Evolutionary conservation across 2,888 invertebrate genomes (phyloP), one percentile per base, ranked within the genome.

Genomic region (Spatulosminthurus flaviceps): DNA sequence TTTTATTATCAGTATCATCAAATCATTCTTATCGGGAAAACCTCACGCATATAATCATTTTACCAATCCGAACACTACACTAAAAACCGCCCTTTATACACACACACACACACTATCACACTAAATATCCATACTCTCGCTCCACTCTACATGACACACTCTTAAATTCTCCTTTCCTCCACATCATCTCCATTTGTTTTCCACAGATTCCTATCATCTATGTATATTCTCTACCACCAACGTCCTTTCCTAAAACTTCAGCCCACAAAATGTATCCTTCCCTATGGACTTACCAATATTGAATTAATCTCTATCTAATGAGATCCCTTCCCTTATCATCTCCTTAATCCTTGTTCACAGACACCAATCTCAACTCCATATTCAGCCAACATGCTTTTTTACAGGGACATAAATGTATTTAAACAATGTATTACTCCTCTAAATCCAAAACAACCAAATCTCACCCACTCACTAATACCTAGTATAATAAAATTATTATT

Each of bases 21-120:
- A 82, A 82, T 82, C 80, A 82, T 81, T 81, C 82, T 83, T 83
- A 83, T 85, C 83, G 81, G n/a, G 81, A 81, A 84, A 82, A 83
- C 83, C 82, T 78, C 83, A 82, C 83, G 82, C 80, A 83, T 41
- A 82, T 82, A 85, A 85, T 84, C 84, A 84, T 82, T 83, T 83
- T 81, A 80, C 78, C 78, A 72, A 73, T 29, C 28, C 5, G 22
- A 16, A 24, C 69, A 28, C 69, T 28, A 69, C 26, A 70, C 19
- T 64, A n/a, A n/a, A n/a, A n/a, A n/a, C n/a, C n/a, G n/a, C n/a
- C n/a, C n/a, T n/a, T n/a, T n/a, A n/a, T n/a, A n/a, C n/a, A n/a
- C n/a, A n/a, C n/a, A n/a, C n/a, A n/a, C n/a, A 24, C 64, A 26
- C 19, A 11, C 42, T 22, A 72, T 19, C 22, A 72, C 41, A 72